Evolutionary conservation across 1,140 invertebrate species (phyloP).

Genomic region (Pectinophora gossypiella): DNA sequence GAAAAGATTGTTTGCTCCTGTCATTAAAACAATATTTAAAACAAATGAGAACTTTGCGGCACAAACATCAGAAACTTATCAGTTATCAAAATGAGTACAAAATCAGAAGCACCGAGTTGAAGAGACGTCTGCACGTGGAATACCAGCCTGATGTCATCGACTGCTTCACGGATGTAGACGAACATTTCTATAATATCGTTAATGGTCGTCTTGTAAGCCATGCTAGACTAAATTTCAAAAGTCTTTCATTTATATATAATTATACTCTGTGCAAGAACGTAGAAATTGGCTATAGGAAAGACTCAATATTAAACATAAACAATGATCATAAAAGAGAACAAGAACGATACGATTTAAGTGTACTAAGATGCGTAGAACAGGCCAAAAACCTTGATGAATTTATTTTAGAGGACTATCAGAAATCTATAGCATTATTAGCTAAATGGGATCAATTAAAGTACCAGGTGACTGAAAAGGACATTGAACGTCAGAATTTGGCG

Average conservation of each 20-base stretch:
- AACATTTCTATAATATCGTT: slow-evolving; percentile 35
- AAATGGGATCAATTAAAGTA: slow-evolving; percentile 64
- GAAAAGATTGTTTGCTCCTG: slow-evolving; percentile 35
- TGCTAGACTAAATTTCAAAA: slow-evolving; percentile 29
- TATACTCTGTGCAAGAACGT: not conserved
- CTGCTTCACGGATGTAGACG: slow-evolving; percentile 35
- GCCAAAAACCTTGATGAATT: slow-evolving; percentile 76
- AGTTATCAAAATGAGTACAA: slow-evolving; percentile 42
- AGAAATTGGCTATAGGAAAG: slow-evolving; percentile 69
- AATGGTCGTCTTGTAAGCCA: slow-evolving; percentile 20
- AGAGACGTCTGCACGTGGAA: slow-evolving; percentile 25
- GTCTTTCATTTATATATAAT: slow-evolving; percentile 31
- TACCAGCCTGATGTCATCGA: slow-evolving; percentile 23
- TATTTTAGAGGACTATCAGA: slow-evolving; percentile 76
- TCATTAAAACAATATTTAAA: slow-evolving; percentile 46
- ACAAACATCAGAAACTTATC: slow-evolving; percentile 23
- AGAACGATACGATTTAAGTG: slow-evolving; percentile 58
- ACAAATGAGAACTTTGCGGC: slow-evolving; percentile 23
- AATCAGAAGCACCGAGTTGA: slow-evolving; percentile 25
- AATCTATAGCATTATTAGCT: slow-evolving; percentile 72
- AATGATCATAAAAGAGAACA: slow-evolving; percentile 74
- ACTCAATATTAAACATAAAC: slow-evolving; percentile 76
- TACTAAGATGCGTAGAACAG: slow-evolving; percentile 67
- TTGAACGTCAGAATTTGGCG: slow-evolving; percentile 61
- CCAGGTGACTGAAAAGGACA: slow-evolving; percentile 56